Conservation (phyloP, 2,888 invertebrate genomes). For the Cheilosia vulpina region DNA sequence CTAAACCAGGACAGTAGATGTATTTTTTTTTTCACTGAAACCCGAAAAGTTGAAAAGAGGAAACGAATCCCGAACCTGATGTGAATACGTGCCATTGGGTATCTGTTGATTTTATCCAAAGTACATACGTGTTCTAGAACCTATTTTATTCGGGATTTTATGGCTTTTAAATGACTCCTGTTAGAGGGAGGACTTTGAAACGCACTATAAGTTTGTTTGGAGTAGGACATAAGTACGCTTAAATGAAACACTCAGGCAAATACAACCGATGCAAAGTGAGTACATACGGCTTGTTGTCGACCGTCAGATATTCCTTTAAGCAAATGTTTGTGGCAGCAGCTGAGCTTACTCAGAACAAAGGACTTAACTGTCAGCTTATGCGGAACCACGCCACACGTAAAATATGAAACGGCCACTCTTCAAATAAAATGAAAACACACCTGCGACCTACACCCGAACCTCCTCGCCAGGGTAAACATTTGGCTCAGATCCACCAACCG, state of each 20-base stretch:
- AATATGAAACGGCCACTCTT: no score
- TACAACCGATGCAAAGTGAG: no score
- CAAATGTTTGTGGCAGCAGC: not conserved
- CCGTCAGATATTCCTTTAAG: no score
- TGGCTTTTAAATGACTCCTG: conserved; percentile 57
- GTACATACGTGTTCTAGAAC: conserved; percentile 58
- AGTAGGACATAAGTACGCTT: not conserved
- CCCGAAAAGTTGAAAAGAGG: not conserved
- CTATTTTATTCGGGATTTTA: conserved; percentile 66
- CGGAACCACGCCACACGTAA: not conserved
- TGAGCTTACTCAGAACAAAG: conserved; percentile 1
- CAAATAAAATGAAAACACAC: no score
- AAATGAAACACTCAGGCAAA: no score
- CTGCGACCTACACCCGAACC: not conserved
- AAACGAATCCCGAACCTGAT: conserved; percentile 42
- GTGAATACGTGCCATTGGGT: conserved; percentile 61
- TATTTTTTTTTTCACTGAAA: not conserved
- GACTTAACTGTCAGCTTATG: not conserved
- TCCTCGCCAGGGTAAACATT: not conserved
- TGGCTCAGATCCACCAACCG: not conserved
- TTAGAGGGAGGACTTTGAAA: not conserved
- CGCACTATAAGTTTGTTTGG: conserved; percentile 6
- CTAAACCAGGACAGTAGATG: conserved; percentile 21
- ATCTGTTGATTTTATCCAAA: conserved; percentile 69
- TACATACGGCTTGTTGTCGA: no score